Base-by-base conservation (phyloP, 2,888 invertebrate species). In the Piscicola geometra region DNA sequence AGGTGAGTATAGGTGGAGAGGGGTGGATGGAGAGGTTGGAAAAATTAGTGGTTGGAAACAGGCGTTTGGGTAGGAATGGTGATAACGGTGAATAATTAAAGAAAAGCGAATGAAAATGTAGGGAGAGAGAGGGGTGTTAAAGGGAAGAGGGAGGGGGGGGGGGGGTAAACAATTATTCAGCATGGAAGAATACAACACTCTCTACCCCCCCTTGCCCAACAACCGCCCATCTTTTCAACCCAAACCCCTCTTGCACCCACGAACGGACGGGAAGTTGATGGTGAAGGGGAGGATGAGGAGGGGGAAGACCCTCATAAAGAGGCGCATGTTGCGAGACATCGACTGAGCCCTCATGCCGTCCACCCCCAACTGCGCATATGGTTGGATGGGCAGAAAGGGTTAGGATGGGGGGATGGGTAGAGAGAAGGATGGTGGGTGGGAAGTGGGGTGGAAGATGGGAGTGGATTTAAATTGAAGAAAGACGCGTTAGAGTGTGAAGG, bases 211-310 rank as follows among this genome's bases (percentile, higher is more conserved):
- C 9, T 30, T 18, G 69, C 18, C 33, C 41, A 71, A 5, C 36
- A 30, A 56, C 9, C 50, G 21, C 9, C 50, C 50, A 47, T 21
- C 21, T 47, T 9, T 47, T 21, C 50, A 9, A 9, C 50, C 9
- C 50, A 47, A 15, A 47, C 9, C 9, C 50, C 9, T 21, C 50
- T 47, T 15, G 21, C n/a, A n/a, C n/a, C n/a, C n/a, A n/a, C 88
- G 86, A 84, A 89, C 90, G 28, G 92, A 90, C 15, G 94, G 92
- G 83, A 96, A 95, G 83, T 92, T 91, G 64, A 93, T 88, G 5
- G 91, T 93, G 82, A 96, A 91, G 0, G 93, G 92, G 78, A 95
- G 89, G 85, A 93, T 90, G 1, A 91, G 80, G 3, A 94, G 0
- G 0, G 96, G 95, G 78, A 94, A 81, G 0, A 89, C 90, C 78